These are phyloP conservation scores for Eilema griseolum DNA, from an alignment of 2,888 invertebrate genomes.

Conservation along the genomic window DNA sequence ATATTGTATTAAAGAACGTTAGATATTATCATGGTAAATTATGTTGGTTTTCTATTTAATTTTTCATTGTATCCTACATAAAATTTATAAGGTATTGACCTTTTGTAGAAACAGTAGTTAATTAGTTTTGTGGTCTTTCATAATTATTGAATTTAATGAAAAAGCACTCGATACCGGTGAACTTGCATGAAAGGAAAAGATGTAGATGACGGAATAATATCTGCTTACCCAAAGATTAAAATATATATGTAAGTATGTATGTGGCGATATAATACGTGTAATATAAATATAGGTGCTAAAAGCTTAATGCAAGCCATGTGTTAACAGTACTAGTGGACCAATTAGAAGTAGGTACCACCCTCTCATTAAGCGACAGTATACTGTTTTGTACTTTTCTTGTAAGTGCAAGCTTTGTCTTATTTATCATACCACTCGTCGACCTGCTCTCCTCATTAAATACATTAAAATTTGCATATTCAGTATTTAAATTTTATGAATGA, in stretches of 20 bases:
- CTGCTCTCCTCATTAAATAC: background rate
- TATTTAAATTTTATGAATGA: slow-evolving; percentile 1
- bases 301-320: no score
- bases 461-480: background rate
- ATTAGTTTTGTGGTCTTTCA: background rate
- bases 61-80: background rate
- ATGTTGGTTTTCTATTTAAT: background rate
- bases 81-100: background rate
- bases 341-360: background rate
- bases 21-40: slow-evolving; percentile 9
- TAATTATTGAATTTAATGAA: background rate
- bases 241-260: no score
- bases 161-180: no score
- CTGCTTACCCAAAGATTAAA: no score
- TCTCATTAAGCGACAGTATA: background rate
- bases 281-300: background rate
- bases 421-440: background rate
- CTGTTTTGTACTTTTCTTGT: background rate
- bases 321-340: background rate
- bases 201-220: no score
- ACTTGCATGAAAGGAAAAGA: no score
- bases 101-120: background rate
- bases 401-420: background rate
- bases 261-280: no score
- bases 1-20: background rate